Base-by-base conservation (phyloP, 2,888 invertebrate genomes). In the Serrognathus titanus region DNA sequence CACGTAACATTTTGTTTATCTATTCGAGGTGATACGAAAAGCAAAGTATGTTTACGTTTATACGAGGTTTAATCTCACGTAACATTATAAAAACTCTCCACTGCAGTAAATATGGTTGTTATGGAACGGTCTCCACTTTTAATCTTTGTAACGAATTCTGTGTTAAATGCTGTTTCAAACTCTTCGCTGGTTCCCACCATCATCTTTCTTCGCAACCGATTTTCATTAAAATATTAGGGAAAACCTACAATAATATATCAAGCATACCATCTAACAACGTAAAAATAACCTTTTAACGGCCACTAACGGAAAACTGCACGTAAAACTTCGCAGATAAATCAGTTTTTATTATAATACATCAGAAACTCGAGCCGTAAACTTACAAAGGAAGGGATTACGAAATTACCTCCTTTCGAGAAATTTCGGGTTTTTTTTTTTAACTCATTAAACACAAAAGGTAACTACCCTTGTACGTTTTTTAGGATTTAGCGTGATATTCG, bases 321-420 rank as follows among this genome's bases (percentile, higher is more conserved):
- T 13, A 37, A 37, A 55, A 55, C 13, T 50, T 55, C 35, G 10
- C 50, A 55, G 39, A 55, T 55, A 55, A 55, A 55, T 55, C 55
- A 49, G 43, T 49, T 55, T 55, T 49, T 55, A 55, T 55, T 49
- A 53, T 53, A 53, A 53, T 53, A 31, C 38, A 48, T 31, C 47
- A 31, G 11, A 11, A 55, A 55, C 55, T 55, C 50, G 6, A n/a
- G 48, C 43, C 55, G 24, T 54, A 54, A 54, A 54, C 40, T 11
- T 43, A 43, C 20, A 43, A 43, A 43, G 20, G 43, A 10, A 20
- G 12, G 24, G 24, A 31, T 31, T 31, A 31, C 13, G 13, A 43
- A 43, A 43, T 43, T 20, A 43, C 43, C 43, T 43, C 43, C 20
- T 43, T 43, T 43, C 43, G 13, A 11, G 13, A 43, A 43, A 43